phyloP scores from a whole-genome alignment of 1,140 invertebrate species.

The Sitophilus oryzae region DNA sequence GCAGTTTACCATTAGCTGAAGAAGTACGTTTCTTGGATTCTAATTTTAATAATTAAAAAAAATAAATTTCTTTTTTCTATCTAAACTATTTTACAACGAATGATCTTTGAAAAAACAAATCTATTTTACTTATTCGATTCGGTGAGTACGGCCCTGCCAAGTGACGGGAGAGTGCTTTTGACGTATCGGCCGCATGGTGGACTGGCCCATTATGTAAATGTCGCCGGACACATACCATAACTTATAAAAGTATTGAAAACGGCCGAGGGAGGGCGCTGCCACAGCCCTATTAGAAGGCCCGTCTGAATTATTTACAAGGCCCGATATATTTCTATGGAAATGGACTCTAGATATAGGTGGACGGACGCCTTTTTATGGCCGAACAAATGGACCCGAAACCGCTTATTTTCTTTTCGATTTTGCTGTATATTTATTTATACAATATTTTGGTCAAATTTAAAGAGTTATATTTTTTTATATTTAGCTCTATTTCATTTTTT shows the following conservation, averaged over 20 bases:
- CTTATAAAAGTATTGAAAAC: constrained; percentile 40
- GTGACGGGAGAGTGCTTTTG: background rate
- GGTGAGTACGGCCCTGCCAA: constrained; percentile 3
- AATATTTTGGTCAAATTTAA: too few species aligned
- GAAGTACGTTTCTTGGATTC: too few species aligned
- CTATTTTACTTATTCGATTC: background rate
- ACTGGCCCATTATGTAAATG: constrained; percentile 35
- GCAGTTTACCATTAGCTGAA: too few species aligned
- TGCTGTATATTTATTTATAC: too few species aligned
- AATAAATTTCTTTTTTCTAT: too few species aligned
- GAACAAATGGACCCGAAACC: constrained; percentile 29
- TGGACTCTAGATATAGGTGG: constrained; percentile 29
- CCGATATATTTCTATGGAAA: constrained; percentile 36
- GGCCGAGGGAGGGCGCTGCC: too few species aligned
- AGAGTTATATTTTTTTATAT: too few species aligned
- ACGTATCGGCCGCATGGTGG: constrained; percentile 6
- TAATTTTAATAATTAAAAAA: too few species aligned
- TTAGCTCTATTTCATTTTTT: too few species aligned
- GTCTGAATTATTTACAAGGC: constrained; percentile 43
- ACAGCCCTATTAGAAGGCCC: constrained; percentile 35
- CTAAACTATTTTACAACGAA: too few species aligned
- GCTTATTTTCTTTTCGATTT: constrained; percentile 9
- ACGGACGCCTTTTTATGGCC: constrained; percentile 28
- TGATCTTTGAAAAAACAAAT: too few species aligned
- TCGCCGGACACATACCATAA: constrained; percentile 33